Base-by-base conservation (phyloP, 2,113 vertebrate genomes). In the Chlamydotis undulata region DNA sequence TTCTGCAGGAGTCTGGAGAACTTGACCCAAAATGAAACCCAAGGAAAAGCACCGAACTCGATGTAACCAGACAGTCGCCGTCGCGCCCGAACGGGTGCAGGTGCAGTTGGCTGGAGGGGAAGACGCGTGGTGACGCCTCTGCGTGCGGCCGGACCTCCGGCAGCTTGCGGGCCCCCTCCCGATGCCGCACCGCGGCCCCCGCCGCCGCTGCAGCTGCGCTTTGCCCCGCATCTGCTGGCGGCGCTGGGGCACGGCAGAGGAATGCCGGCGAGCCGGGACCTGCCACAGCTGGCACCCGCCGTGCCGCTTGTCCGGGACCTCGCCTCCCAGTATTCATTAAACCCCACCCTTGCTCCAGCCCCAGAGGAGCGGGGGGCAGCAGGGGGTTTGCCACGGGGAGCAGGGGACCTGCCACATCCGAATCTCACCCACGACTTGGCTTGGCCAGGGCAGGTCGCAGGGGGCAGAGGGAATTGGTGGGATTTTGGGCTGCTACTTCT, bases 11-110 rank as follows among this genome's bases (percentile, higher is more conserved):
- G 9, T 6, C 78, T 3, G 4, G 19, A 71, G 52, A 47, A 1
- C 37, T 25, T 24, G 6, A 45, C 71, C 76, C 67, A 16, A 16
- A 90, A 35, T 0, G 0, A 78, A 85, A 68, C 43, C 52, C 39
- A 4, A 43, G 31, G 45, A 13, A 83, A 53, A 43, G 0, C 73
- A 3, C 18, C 39, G 0, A 50, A 17, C 43, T 2, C 2, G 12
- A 5, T 29, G 0, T 0, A 13, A 14, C 63, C 63, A 3, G 31
- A 2, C 0, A 0, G 10, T 14, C 1, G 0, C 71, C 1, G 0
- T 43, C 37, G 0, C 26, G 0, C 15, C 7, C 9, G 4, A 4
- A 31, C 9, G 1, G 29, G 31, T 7, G 35, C 83, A 31, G 75
- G 29, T 11, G 43, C n/a, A 3, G 18, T 0, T 43, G 43, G 81